Base-by-base conservation (phyloP, 2,888 invertebrate genomes). In the Dryocosmus kuriphilus region DNA sequence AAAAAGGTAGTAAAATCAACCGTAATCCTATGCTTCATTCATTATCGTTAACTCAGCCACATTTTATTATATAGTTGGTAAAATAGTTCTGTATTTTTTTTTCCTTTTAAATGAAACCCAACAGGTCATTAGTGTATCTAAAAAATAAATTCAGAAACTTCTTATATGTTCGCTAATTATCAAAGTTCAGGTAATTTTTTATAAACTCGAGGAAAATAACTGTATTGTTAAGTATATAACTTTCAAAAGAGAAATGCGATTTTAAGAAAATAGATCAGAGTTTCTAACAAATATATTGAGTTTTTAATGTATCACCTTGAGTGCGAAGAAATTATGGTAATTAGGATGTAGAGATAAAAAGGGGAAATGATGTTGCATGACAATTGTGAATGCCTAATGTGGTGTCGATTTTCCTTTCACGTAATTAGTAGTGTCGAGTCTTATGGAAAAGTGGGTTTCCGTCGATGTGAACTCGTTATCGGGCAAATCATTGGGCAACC, bases 381-480 rank as follows among this genome's bases (percentile, higher is more conserved):
- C 30, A 73, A 80, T 77, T 65, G 38, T 19, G 63, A 82, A 79
- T 81, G 78, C 46, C 75, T 41, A 71, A 63, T 57, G 71, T 19
- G 73, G 79, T 76, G 67, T 41, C 24, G 27, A 67, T 67, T 67
- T 65, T 65, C 79, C 79, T 83, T 79, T 79, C 80, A 79, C 80
- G 81, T 82, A 82, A 78, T 82, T 78, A 79, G 79, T 75, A 78
- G 79, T 60, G 61, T 67, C 78, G 80, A 81, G 81, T 86, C 87
- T 86, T 87, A 88, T 87, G 88, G 88, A 90, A 90, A 90, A 89
- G 89, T 89, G 86, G 89, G 89, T 90, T 90, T 89, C 90, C 90
- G 89, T 86, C 84, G 86, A 90, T 88, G 86, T 84, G 87, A 86
- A 86, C 85, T 82, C 82, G 85, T 87, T 90, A 90, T 91, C 90